Conservation (phyloP, 1,140 invertebrate species). For the Calliphora vicina region DNA sequence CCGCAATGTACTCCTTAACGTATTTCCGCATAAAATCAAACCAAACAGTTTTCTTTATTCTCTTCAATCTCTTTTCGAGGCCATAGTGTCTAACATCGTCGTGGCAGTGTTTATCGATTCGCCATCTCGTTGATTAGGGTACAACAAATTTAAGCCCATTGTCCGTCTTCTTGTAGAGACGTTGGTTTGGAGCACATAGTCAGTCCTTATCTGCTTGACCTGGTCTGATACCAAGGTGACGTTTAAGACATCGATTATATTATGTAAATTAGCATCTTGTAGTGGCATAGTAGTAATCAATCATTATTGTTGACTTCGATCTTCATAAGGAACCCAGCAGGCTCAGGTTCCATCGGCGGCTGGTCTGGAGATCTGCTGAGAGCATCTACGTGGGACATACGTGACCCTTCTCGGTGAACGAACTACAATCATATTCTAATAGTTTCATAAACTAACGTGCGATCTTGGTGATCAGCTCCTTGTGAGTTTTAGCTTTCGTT, state of each 20-base stretch:
- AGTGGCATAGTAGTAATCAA: conserved; percentile 29
- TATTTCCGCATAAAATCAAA: conserved; percentile 43
- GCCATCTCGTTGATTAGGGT: conserved; percentile 27
- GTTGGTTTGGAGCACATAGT: not conserved
- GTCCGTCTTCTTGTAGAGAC: not conserved
- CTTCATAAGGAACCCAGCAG: not conserved
- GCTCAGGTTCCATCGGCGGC: not conserved
- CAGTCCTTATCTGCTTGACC: not conserved
- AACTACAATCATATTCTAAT: not conserved
- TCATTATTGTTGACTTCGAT: not conserved
- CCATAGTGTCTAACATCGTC: conserved; percentile 34
- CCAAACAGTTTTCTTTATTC: conserved; percentile 47
- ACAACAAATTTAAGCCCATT: not conserved
- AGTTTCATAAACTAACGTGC: conserved; percentile 14
- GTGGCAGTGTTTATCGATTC: conserved; percentile 16
- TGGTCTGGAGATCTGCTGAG: not conserved
- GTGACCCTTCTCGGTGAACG: conserved; percentile 1
- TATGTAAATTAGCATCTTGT: not conserved
- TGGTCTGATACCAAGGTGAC: too few relatives aligned
- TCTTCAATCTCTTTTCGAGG: conserved; percentile 29
- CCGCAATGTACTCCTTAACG: conserved; percentile 43
- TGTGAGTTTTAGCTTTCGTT: conserved; percentile 47
- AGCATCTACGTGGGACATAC: not conserved
- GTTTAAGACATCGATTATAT: not conserved
- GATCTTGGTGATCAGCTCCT: conserved; percentile 20